Conservation (phyloP, 2,888 invertebrate species). For the Pristionchus exspectatus region DNA sequence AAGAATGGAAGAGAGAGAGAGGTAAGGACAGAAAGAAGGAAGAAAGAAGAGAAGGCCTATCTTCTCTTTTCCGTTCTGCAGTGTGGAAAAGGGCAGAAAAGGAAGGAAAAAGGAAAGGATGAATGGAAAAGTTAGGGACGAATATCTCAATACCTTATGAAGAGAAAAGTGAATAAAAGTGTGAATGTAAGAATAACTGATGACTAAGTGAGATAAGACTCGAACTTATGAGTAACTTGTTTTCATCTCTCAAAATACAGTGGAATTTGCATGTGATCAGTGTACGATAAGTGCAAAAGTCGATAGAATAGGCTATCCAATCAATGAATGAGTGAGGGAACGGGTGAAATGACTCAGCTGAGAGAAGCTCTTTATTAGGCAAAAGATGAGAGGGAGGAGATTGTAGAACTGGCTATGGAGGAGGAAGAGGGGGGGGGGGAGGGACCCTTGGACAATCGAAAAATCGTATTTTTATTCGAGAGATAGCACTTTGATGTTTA, state of each 20-base stretch:
- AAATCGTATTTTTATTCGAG: neutral
- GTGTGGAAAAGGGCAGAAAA: neutral
- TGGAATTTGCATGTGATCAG: neutral
- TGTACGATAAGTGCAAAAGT: neutral
- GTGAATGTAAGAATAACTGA: slow-evolving; percentile 3
- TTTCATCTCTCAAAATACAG: neutral
- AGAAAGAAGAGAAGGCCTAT: neutral
- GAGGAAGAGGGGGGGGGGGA: neutral
- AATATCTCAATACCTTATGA: neutral
- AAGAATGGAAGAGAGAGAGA: slow-evolving; percentile 26
- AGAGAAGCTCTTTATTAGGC: slow-evolving; percentile 37
- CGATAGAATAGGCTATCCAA: neutral
- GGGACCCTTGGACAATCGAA: neutral
- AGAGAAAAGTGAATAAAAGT: neutral
- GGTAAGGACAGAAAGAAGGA: slow-evolving; percentile 24
- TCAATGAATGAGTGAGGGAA: neutral
- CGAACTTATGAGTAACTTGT: neutral
- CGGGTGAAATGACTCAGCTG: slow-evolving; percentile 15
- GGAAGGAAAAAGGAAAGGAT: slow-evolving; percentile 13
- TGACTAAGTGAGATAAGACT: slow-evolving; percentile 22
- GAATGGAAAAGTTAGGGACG: neutral
- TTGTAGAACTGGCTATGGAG: neutral
- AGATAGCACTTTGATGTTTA: neutral
- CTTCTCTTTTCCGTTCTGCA: neutral
- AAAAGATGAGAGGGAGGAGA: slow-evolving; percentile 26